A percentile compares a stretch with the other conserved stretches of the same genome.
Conservation (phyloP, 2,113 vertebrate genomes). For the Oreochromis tanganicae region DNA sequence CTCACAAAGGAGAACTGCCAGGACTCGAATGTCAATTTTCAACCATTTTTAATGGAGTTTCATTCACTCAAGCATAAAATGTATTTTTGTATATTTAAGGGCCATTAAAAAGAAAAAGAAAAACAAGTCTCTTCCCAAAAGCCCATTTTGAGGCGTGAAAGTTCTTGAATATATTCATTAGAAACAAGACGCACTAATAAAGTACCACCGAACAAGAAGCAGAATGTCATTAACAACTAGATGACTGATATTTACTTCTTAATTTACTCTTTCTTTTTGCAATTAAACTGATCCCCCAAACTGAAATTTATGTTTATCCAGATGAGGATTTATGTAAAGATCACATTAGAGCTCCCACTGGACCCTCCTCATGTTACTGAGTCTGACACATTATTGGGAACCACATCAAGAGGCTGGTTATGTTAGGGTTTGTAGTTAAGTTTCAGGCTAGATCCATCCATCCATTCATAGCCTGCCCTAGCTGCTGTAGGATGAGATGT, state of each 20-base stretch:
- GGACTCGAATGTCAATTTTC: neutral
- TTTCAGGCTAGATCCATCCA: neutral
- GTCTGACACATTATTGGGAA: neutral
- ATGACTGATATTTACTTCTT: neutral
- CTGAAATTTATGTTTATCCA: neutral
- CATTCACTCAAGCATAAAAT: neutral
- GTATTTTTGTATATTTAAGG: neutral
- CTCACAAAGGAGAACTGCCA: neutral
- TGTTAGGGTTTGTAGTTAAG: neutral
- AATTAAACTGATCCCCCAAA: neutral
- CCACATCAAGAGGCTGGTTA: neutral
- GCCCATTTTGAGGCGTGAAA: neutral
- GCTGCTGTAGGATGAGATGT: neutral
- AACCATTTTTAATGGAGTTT: neutral
- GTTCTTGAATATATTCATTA: neutral
- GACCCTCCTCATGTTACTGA: neutral
- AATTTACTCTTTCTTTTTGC: accelerated
- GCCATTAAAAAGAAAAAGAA: neutral
- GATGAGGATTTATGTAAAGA: neutral
- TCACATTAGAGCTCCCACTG: neutral
- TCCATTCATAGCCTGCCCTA: neutral
- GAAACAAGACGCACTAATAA: neutral
- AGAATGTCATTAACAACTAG: neutral
- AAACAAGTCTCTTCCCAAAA: neutral
- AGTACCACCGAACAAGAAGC: neutral